A percentile compares a stretch with the other conserved stretches of the same genome.
These are phyloP conservation scores for Lophochroa leadbeateri DNA, from an alignment of 2,113 vertebrate species.

Conservation along the genomic window DNA sequence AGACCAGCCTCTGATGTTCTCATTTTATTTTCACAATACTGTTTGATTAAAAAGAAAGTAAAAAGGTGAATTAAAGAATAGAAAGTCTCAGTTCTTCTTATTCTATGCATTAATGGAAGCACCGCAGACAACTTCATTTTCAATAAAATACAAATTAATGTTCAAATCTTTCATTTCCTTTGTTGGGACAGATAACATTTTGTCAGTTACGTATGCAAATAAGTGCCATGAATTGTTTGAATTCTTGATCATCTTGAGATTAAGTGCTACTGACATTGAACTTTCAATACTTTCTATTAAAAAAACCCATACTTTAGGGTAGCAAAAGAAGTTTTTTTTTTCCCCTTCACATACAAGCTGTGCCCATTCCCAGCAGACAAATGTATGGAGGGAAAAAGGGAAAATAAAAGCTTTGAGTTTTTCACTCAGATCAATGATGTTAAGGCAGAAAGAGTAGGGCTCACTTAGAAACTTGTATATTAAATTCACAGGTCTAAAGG, in stretches of 20 bases:
- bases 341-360: neutral
- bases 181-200: slow-evolving; percentile 13
- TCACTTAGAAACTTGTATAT: slow-evolving; percentile 10
- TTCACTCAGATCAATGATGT: neutral
- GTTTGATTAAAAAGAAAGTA: neutral
- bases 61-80: neutral
- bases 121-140: neutral
- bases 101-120: neutral
- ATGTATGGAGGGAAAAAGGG: accelerated
- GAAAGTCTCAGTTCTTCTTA: neutral
- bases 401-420: neutral
- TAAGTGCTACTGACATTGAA: neutral
- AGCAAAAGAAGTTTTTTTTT: neutral
- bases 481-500: slow-evolving; percentile 30
- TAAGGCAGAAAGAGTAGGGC: neutral
- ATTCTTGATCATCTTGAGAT: neutral
- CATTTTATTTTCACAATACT: slow-evolving; percentile 37
- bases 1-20: slow-evolving; percentile 12
- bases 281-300: neutral
- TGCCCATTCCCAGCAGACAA: neutral
- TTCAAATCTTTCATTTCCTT: slow-evolving; percentile 6
- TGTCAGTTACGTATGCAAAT: slow-evolving; percentile 26
- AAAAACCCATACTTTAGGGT: neutral
- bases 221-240: neutral
- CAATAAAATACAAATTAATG: neutral